These are phyloP conservation scores for Sarcophaga carnaria DNA, from an alignment of 2,888 invertebrate species.

Conservation along the genomic window DNA sequence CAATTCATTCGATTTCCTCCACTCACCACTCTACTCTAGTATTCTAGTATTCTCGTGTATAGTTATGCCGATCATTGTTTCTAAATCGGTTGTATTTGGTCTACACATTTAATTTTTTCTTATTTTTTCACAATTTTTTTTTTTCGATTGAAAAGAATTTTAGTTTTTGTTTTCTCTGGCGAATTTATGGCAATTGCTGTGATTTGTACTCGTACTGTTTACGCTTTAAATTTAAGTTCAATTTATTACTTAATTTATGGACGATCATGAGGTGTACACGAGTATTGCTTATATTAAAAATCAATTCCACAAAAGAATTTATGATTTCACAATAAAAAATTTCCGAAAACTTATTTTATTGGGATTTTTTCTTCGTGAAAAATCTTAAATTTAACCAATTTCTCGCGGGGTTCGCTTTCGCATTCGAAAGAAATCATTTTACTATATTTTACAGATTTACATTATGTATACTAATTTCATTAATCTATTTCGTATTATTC, in stretches of 20 bases:
- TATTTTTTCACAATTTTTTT: background rate
- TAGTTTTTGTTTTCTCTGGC: slow-evolving; percentile 4
- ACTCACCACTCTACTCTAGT: no score
- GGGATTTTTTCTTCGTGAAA: no score
- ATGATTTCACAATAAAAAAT: slow-evolving; percentile 1
- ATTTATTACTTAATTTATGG: slow-evolving; percentile 52
- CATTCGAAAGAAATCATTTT: no score
- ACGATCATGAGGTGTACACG: background rate
- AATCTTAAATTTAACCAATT: no score
- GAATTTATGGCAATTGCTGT: slow-evolving; percentile 24
- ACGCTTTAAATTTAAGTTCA: slow-evolving; percentile 31
- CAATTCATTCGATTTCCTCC: no score
- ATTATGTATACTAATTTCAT: no score
- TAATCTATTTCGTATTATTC: no score
- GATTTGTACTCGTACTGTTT: background rate
- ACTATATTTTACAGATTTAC: no score
- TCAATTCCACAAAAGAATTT: slow-evolving; percentile 23
- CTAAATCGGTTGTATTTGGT: background rate
- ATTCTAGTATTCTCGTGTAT: no score
- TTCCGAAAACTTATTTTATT: background rate
- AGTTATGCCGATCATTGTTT: no score
- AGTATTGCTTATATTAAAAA: slow-evolving; percentile 2
- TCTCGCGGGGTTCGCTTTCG: no score
- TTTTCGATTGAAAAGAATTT: slow-evolving; percentile 6
- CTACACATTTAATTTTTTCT: background rate